phyloP scores from a whole-genome alignment of 2,797 vertebrate genomes.

The Naso thynnoides region DNA sequence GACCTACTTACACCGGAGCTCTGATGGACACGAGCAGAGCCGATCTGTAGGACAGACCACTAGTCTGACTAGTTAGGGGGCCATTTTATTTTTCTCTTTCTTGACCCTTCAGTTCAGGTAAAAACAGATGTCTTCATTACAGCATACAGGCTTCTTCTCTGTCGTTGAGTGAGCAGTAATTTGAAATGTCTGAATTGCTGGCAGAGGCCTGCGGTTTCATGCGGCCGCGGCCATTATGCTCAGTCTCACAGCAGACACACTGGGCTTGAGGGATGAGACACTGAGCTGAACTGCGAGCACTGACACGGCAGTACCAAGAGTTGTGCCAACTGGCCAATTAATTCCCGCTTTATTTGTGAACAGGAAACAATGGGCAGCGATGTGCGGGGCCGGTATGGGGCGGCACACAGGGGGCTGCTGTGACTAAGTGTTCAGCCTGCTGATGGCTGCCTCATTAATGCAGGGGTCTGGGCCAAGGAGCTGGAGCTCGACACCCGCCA shows the following conservation, averaged over 20 bases:
- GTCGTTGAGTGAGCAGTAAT: conserved; percentile 58
- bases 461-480: conserved; percentile 77
- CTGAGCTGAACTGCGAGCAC: conserved; percentile 62
- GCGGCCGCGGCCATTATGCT: conserved; percentile 42
- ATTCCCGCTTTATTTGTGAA: conserved; percentile 81
- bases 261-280: conserved; percentile 63
- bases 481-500: conserved; percentile 73
- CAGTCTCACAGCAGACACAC: conserved; percentile 62
- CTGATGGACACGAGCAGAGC: conserved; percentile 34
- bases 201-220: conserved; percentile 58
- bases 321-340: conserved; percentile 81
- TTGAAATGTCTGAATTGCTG: conserved; percentile 65
- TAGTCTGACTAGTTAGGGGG: conserved; percentile 27
- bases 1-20: conserved; percentile 60
- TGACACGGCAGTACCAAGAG: conserved; percentile 63
- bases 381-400: conserved; percentile 68
- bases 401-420: conserved; percentile 67
- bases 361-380: conserved; percentile 78
- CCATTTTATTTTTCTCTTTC: conserved; percentile 24
- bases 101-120: conserved; percentile 29
- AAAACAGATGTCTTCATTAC: conserved; percentile 37
- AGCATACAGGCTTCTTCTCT: conserved; percentile 27
- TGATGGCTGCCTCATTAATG: conserved; percentile 82
- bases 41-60: conserved; percentile 24
- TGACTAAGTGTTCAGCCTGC: conserved; percentile 75